Conservation (phyloP, 2,797 vertebrate genomes). For the Chrysolophus pictus region DNA sequence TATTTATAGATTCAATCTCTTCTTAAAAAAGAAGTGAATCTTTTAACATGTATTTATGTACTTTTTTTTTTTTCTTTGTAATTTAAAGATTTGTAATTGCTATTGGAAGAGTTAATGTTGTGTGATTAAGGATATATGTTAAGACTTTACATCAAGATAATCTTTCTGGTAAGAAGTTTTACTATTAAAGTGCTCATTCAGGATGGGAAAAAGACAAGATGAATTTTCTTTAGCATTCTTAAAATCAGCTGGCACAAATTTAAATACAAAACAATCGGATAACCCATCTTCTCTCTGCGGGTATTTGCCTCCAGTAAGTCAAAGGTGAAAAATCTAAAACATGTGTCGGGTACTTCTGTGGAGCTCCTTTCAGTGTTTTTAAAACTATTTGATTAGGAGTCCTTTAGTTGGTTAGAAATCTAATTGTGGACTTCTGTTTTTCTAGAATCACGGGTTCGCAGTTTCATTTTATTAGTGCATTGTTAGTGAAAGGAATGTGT, state of each 20-base stretch:
- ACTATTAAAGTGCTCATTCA: neutral
- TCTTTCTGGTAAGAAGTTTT: neutral
- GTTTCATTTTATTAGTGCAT: neutral
- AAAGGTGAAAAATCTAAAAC: slow-evolving; percentile 28
- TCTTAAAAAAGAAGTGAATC: neutral
- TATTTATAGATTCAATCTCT: neutral
- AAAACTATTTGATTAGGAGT: neutral
- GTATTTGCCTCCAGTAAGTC: neutral
- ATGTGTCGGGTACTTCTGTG: neutral
- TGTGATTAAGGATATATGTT: neutral
- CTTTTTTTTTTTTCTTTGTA: neutral
- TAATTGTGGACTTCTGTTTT: neutral
- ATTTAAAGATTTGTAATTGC: neutral
- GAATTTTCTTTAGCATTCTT: neutral
- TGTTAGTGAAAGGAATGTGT: neutral
- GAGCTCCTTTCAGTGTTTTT: neutral
- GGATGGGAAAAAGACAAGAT: neutral
- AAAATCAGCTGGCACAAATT: neutral
- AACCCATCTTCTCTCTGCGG: neutral
- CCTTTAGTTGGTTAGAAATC: neutral
- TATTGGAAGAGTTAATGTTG: neutral
- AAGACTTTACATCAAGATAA: neutral
- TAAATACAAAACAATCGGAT: neutral
- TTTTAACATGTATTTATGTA: neutral
- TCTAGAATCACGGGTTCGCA: neutral